These are phyloP conservation scores for Nasonia vitripennis DNA, from an alignment of 1,140 invertebrate genomes.

Conservation along the genomic window DNA sequence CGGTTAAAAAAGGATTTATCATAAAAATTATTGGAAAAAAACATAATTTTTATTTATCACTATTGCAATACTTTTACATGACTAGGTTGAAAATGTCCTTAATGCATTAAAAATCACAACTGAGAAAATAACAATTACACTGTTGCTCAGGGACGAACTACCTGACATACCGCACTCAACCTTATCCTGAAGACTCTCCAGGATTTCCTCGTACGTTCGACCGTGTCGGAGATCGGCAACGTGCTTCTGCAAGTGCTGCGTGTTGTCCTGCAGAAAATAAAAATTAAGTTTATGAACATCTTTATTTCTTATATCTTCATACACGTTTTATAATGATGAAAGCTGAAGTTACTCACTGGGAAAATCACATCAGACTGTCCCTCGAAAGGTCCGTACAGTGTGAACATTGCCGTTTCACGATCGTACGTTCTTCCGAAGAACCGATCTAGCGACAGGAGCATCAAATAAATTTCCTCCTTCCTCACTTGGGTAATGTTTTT, in stretches of 20 bases:
- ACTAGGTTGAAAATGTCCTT: slow-evolving; percentile 10
- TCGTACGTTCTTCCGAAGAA: slow-evolving; percentile 80
- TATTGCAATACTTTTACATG: neutral
- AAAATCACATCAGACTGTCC: slow-evolving; percentile 79
- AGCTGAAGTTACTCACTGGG: slow-evolving; percentile 71
- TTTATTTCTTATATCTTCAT: no score
- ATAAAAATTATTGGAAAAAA: no score
- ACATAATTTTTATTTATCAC: no score
- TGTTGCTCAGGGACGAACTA: neutral
- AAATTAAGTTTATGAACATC: neutral
- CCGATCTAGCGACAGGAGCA: slow-evolving; percentile 80
- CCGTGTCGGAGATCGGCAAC: slow-evolving; percentile 49
- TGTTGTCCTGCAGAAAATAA: slow-evolving; percentile 56
- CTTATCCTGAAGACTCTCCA: slow-evolving; percentile 53
- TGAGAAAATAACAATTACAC: neutral
- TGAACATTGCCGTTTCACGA: slow-evolving; percentile 78
- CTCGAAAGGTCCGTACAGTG: slow-evolving; percentile 81
- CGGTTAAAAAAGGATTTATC: no score
- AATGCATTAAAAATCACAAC: slow-evolving; percentile 25
- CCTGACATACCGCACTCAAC: slow-evolving; percentile 39
- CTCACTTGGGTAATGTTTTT: slow-evolving; percentile 75
- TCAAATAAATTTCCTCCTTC: slow-evolving; percentile 80
- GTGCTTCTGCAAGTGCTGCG: slow-evolving; percentile 58
- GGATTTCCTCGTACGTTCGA: slow-evolving; percentile 57
- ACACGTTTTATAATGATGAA: neutral